Percentiles rank a stretch among this genome's conserved stretches.
Conservation (phyloP, 2,113 vertebrate genomes). For the Elaphurus davidianus region DNA sequence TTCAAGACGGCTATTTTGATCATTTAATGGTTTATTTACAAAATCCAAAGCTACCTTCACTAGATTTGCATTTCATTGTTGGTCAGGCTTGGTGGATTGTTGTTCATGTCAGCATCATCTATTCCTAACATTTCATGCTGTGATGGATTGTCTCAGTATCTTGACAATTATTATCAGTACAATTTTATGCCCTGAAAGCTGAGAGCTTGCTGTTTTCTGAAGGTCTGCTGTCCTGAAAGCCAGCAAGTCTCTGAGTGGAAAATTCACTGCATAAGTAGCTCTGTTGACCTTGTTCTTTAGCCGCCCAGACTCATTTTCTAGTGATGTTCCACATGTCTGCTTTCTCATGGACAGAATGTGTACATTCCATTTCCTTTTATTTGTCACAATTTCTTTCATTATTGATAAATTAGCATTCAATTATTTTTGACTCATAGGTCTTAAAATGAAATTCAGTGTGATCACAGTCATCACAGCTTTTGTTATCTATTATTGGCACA, state of each 20-base stretch:
- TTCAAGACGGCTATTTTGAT: not conserved
- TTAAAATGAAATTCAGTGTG: not conserved
- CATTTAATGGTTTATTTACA: not conserved
- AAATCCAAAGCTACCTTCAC: not conserved
- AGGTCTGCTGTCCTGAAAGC: not conserved
- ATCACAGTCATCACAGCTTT: not conserved
- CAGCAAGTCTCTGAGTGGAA: not conserved
- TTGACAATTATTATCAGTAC: not conserved
- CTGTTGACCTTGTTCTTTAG: not conserved
- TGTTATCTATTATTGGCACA: not conserved
- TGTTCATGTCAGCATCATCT: not conserved
- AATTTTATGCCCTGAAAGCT: not conserved
- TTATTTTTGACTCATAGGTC: not conserved
- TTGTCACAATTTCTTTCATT: not conserved
- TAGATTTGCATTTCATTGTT: not conserved
- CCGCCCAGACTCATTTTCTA: not conserved
- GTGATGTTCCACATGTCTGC: not conserved
- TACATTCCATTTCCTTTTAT: not conserved
- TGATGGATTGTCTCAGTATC: not conserved
- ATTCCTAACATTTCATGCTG: not conserved
- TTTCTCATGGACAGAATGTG: not conserved
- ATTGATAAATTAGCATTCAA: not conserved
- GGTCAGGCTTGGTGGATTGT: not conserved
- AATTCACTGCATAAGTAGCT: not conserved
- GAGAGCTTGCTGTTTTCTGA: not conserved